These are phyloP conservation scores for Rhagoletis zephyria DNA, from an alignment of 1,140 invertebrate species.

Conservation along the genomic window DNA sequence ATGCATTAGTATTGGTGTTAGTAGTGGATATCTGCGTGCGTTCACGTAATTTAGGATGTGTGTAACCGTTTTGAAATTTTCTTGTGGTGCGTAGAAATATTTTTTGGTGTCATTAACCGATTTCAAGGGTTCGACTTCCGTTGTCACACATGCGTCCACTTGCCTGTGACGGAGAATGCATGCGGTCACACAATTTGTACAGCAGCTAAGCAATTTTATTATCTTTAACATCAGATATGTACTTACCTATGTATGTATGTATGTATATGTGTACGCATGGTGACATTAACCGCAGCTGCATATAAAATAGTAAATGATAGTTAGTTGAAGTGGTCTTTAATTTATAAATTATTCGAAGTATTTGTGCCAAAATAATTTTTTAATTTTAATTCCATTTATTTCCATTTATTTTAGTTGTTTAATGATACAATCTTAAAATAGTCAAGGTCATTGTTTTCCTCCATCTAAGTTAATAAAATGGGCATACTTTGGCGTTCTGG, in stretches of 20 bases:
- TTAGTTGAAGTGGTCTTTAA: too few relatives aligned
- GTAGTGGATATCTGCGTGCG: neutral
- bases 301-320: neutral
- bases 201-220: neutral
- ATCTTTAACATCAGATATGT: neutral
- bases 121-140: constrained; percentile 39
- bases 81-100: constrained; percentile 40
- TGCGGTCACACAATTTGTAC: neutral
- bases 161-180: neutral
- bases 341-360: too few relatives aligned
- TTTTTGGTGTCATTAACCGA: constrained; percentile 14
- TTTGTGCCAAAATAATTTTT: too few relatives aligned
- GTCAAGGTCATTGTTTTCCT: too few relatives aligned
- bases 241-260: neutral
- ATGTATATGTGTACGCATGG: neutral
- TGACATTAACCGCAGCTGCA: neutral
- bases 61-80: neutral
- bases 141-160: neutral
- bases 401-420: too few relatives aligned
- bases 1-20: neutral
- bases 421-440: too few relatives aligned
- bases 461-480: too few relatives aligned
- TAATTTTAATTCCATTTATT: too few relatives aligned
- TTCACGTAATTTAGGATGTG: constrained; percentile 13
- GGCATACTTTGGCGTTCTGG: too few relatives aligned